Base-by-base conservation (phyloP, 2,888 invertebrate species). In the Odontocerum albicorne region DNA sequence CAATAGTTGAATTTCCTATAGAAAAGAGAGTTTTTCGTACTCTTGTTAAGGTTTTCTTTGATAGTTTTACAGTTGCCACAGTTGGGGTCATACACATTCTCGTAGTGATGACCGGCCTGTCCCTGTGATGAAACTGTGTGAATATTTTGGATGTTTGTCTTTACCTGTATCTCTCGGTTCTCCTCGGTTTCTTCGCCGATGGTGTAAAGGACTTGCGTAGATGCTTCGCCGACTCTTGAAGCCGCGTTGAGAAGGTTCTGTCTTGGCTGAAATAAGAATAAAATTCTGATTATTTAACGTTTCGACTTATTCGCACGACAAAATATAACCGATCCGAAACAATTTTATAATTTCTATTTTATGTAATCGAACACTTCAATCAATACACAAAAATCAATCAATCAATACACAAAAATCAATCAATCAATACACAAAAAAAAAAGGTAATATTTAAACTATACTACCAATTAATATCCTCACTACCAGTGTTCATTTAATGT, bases 181-280 rank as follows among this genome's bases (percentile, higher is more conserved):
- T 88, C 85, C 10, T 86, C 85, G n/a, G 90, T 90, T 57, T 94
- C 94, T 66, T 95, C 94, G 12, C 92, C 93, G 69, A 96, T 96
- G 49, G 92, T 93, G 66, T 91, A 86, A 47, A 99, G 83, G 0
- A 98, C 93, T 65, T 91, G 89, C 42, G 95, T 92, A 55, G 96
- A 96, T 0, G 96, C 96, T 70, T 99, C 98, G 7, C 99, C 99
- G 40, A 99, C 95, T 59, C 92, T 84, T 10, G 94, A 94, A 0
- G 98, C 99, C 0, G 98, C 97, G 70, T 92, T 93, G 45, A 99
- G 82, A 22, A 98, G 81, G 69, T 86, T 92, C 74, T 96, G 96
- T 8, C 96, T 85, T 0, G 96, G 93, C 86, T 88, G 77, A 21
- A 67, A 66, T 42, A 12, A 59, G 49, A 53, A 16, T 50, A 45